A percentile compares a stretch with the other conserved stretches of the same genome.
These are phyloP conservation scores for Danio tinwini DNA, from an alignment of 2,797 vertebrate species.

Conservation along the genomic window DNA sequence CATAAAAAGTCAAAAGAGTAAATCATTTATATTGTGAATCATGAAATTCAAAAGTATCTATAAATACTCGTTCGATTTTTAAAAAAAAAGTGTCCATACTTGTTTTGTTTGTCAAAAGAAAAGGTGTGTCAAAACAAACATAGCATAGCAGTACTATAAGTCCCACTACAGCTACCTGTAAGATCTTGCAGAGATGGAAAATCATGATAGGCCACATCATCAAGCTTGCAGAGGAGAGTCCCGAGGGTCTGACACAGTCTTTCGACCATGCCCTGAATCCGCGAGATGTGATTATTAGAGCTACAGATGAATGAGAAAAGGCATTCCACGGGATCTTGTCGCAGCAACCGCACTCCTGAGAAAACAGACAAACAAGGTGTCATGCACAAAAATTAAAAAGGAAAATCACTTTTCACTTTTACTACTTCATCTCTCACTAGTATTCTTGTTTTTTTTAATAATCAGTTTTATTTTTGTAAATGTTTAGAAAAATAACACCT, in stretches of 20 bases:
- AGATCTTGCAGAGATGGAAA: slow-evolving; percentile 86
- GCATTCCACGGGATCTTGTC: slow-evolving; percentile 91
- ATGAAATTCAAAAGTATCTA: no score
- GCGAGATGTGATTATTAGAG: slow-evolving; percentile 94
- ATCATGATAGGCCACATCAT: slow-evolving; percentile 80
- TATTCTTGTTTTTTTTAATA: no score
- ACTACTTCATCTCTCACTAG: no score
- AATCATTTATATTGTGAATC: no score
- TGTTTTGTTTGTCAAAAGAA: neutral
- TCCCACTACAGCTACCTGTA: slow-evolving; percentile 74
- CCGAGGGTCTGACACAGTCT: slow-evolving; percentile 86
- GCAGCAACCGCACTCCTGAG: slow-evolving; percentile 90
- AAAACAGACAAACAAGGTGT: slow-evolving; percentile 17
- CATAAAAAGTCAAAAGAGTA: no score
- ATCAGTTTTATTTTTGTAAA: no score
- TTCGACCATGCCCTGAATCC: slow-evolving; percentile 94
- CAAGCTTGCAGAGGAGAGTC: slow-evolving; percentile 79
- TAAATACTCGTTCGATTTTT: no score
- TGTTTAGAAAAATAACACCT: no score
- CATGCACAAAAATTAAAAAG: slow-evolving; percentile 3
- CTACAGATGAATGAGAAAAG: slow-evolving; percentile 97
- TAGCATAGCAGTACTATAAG: neutral
- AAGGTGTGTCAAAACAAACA: neutral
- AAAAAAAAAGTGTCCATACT: neutral
- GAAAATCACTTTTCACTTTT: no score